A percentile compares a stretch with the other conserved stretches of the same genome.
These are phyloP conservation scores for Crossocerus cetratus DNA, from an alignment of 2,888 invertebrate genomes.

Conservation along the genomic window DNA sequence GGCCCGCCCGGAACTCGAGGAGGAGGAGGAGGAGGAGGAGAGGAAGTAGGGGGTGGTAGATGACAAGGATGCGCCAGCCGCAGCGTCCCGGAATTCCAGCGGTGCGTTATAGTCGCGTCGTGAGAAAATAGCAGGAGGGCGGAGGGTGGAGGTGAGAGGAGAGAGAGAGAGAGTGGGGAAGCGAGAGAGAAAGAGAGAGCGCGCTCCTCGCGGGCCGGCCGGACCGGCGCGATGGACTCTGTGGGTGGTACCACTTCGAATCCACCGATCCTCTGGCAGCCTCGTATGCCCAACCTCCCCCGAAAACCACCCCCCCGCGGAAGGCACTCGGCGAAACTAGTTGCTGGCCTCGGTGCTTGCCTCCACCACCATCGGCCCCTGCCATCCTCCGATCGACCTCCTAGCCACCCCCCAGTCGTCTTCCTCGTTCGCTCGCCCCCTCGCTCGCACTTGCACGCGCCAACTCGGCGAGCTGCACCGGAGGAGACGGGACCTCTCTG, in stretches of 20 bases:
- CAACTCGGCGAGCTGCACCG: constrained; percentile 27
- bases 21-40: constrained; percentile 48
- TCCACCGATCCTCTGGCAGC: constrained; percentile 79
- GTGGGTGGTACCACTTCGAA: constrained; percentile 78
- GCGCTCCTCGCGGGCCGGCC: constrained; percentile 69
- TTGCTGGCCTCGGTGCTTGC: constrained; percentile 44
- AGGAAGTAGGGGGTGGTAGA: constrained; percentile 19
- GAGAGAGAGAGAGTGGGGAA: too few relatives aligned
- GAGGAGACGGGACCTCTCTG: constrained; percentile 47
- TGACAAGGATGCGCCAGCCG: too few relatives aligned
- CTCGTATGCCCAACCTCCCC: constrained; percentile 78
- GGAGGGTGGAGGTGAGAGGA: too few relatives aligned
- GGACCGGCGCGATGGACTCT: constrained; percentile 76
- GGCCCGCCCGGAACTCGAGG: constrained; percentile 19
- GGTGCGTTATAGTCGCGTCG: constrained; percentile 49
- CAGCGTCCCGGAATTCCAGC: constrained; percentile 32
- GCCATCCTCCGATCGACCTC: constrained; percentile 65
- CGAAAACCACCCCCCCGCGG: constrained; percentile 42
- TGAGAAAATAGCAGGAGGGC: constrained; percentile 65
- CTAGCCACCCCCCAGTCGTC: not conserved
- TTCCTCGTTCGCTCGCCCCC: constrained; percentile 32
- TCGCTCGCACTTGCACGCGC: constrained; percentile 38
- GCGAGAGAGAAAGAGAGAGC: constrained; percentile 9
- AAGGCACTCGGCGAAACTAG: constrained; percentile 55
- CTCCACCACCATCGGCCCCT: constrained; percentile 54